Base-by-base conservation (phyloP, 2,888 invertebrate genomes). In the Drosophila limbata region DNA sequence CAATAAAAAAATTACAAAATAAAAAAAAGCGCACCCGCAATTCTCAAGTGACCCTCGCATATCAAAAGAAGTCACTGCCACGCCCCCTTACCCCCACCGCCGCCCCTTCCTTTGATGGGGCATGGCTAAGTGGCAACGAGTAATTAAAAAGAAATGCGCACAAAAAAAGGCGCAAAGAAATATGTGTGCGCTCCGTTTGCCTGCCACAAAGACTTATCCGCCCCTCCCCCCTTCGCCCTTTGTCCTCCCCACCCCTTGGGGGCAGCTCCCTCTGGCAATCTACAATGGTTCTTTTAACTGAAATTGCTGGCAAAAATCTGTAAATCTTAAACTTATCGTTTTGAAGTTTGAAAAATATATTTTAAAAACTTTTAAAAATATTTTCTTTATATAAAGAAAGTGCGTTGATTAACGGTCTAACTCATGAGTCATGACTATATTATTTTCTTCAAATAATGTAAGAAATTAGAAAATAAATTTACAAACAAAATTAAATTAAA, bases 81-180 rank as follows among this genome's bases (percentile, higher is more conserved):
- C 4, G 31, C 11, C 19, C 37, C 50, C 6, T 2, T 37, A n/a
- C 11, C 10, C 37, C 33, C 19, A 2, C 1, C 8, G 10, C 21
- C 1, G 2, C 9, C 13, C 2, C 25, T 13, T 19, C 4, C 19
- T 11, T n/a, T 31, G 1, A 28, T 10, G 72, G 57, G 44, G 57
- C 71, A 69, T 64, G 70, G 72, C 68, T 74, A 86, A 88, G 87
- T 84, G 87, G 76, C 78, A 51, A 75, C 81, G 73, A 86, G 84
- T 84, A 84, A 84, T 84, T 84, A 84, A 84, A 84, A 78, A 82
- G 83, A 83, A 86, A 86, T 83, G 71, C 61, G 57, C 66, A 73
- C 85, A 53, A 64, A 79, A 84, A 87, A 88, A 62, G 65, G 61
- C 55, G 77, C 80, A 73, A 73, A 69, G 64, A 57, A 80, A 84